These are phyloP conservation scores for Pantherophis vulpinus DNA, from an alignment of 2,797 vertebrate genomes.

Conservation along the genomic window DNA sequence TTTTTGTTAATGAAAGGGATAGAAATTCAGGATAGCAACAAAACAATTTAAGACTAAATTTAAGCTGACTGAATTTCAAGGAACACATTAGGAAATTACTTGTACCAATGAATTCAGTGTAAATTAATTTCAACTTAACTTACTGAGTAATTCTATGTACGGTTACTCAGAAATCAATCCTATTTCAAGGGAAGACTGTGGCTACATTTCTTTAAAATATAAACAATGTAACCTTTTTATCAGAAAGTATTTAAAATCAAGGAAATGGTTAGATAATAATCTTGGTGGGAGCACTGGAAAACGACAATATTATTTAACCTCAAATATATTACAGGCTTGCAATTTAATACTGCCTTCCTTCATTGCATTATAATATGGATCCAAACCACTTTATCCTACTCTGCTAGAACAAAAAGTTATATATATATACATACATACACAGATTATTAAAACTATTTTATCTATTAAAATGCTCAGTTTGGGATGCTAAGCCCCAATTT, in stretches of 20 bases:
- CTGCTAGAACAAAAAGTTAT: neutral
- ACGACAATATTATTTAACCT: neutral
- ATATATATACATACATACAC: too few relatives aligned
- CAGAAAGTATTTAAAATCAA: neutral
- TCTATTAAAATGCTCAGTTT: neutral
- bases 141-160: neutral
- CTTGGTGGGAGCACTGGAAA: neutral
- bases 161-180: neutral
- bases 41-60: constrained; percentile 1
- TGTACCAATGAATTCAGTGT: neutral
- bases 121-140: neutral
- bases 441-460: neutral
- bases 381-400: neutral
- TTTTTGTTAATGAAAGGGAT: constrained; percentile 11
- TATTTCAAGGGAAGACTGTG: neutral
- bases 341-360: neutral
- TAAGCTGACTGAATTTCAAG: neutral
- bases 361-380: neutral
- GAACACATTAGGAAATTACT: neutral
- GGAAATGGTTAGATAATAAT: neutral
- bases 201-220: neutral
- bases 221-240: neutral
- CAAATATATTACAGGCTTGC: neutral
- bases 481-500: neutral
- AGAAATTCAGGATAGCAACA: constrained; percentile 8